A percentile compares a stretch with the other conserved stretches of the same genome.
These are phyloP conservation scores for Magallana nippona DNA, from an alignment of 2,888 invertebrate genomes.

Conservation along the genomic window DNA sequence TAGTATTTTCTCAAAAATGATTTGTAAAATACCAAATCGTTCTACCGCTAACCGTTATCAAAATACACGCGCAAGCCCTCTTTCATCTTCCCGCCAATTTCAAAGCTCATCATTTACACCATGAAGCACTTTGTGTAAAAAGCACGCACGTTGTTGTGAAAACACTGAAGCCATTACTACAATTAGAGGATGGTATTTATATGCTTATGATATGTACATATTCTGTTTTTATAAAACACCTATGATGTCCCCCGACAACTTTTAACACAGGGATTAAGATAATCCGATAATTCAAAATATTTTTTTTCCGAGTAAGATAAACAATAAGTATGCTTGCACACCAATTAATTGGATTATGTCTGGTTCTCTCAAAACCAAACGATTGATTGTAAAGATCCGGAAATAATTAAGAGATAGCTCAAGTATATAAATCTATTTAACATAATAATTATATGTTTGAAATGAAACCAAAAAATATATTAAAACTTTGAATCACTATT, in stretches of 20 bases:
- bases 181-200: not conserved
- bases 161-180: not conserved
- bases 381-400: no score
- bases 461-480: no score
- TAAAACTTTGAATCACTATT: no score
- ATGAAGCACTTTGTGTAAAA: not conserved
- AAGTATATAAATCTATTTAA: no score
- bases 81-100: constrained; percentile 24
- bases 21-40: not conserved
- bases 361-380: no score
- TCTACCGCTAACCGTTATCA: not conserved
- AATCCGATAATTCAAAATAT: not conserved
- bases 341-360: no score
- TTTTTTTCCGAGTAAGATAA: no score
- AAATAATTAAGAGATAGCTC: no score
- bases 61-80: constrained; percentile 17
- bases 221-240: constrained; percentile 4
- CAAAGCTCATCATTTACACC: constrained; percentile 11
- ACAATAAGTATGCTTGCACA: no score
- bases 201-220: not conserved
- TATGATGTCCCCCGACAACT: constrained; percentile 1
- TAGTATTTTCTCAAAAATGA: constrained; percentile 8
- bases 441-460: no score
- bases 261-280: not conserved
- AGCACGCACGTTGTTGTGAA: constrained; percentile 6